These are phyloP conservation scores for Trialeurodes vaporariorum DNA, from an alignment of 1,140 invertebrate genomes.

Conservation along the genomic window DNA sequence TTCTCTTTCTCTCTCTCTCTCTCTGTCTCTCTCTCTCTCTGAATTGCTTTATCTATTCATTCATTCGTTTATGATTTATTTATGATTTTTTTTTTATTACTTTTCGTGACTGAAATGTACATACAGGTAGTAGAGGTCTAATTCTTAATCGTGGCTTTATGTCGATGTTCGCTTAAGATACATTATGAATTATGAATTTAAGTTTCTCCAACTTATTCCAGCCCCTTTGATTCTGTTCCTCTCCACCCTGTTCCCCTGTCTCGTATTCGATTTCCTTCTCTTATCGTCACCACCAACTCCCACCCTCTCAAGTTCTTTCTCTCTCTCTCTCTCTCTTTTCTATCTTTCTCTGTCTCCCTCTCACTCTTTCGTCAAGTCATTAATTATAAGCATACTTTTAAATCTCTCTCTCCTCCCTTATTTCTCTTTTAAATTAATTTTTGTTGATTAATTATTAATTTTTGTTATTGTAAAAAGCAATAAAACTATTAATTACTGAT, in stretches of 20 bases:
- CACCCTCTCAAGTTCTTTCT: neutral
- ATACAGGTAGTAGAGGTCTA: neutral
- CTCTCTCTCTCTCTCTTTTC: neutral
- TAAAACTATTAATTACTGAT: neutral
- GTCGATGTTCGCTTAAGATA: neutral
- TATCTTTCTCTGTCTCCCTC: neutral
- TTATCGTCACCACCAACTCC: neutral
- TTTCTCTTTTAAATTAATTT: neutral
- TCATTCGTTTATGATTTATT: neutral
- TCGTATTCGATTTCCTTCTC: neutral
- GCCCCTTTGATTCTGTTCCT: neutral
- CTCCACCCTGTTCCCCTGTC: neutral
- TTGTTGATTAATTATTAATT: neutral
- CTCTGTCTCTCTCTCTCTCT: neutral
- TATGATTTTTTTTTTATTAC: neutral
- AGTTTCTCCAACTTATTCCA: neutral
- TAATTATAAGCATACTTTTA: neutral
- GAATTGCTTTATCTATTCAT: neutral
- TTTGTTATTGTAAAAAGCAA: constrained; percentile 1
- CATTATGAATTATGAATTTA: neutral
- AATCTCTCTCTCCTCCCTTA: neutral
- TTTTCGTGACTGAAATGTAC: neutral
- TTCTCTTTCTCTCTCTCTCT: too few relatives aligned
- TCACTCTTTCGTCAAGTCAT: neutral
- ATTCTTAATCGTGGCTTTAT: neutral